phyloP scores from a whole-genome alignment of 2,888 invertebrate species.

The Nephrotoma guestfalica region DNA sequence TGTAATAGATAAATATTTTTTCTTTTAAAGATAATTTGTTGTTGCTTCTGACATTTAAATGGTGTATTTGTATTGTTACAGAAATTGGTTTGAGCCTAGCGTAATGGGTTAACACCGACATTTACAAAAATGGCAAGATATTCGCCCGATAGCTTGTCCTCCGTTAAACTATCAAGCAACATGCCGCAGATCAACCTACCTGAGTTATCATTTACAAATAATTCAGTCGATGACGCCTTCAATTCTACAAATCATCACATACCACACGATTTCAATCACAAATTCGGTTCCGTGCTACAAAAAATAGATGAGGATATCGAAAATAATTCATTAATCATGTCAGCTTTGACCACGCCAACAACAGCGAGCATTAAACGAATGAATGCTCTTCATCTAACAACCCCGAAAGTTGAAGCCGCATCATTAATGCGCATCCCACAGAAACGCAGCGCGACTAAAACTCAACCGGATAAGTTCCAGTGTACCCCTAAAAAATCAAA shows the following conservation, averaged over 20 bases:
- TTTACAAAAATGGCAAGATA: not conserved
- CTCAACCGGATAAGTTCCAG: not conserved
- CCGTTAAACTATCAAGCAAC: not conserved
- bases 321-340: not conserved
- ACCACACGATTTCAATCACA: not conserved
- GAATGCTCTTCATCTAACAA: not conserved
- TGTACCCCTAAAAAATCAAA: not conserved
- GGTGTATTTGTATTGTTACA: not conserved
- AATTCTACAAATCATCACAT: not conserved
- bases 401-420: not conserved
- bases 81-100: not conserved
- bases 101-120: not conserved
- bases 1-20: not conserved
- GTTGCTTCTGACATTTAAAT: not conserved
- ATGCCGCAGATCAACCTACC: not conserved
- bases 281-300: not conserved
- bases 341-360: not conserved
- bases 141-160: not conserved
- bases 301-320: not conserved
- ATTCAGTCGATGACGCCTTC: not conserved
- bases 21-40: not conserved
- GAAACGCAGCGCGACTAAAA: not conserved
- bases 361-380: not conserved
- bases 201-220: not conserved
- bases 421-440: not conserved